Evolutionary conservation across 2,888 invertebrate species (phyloP), one percentile per base, ranked within the genome.

Genomic region (Lasioglossum figueresi): DNA sequence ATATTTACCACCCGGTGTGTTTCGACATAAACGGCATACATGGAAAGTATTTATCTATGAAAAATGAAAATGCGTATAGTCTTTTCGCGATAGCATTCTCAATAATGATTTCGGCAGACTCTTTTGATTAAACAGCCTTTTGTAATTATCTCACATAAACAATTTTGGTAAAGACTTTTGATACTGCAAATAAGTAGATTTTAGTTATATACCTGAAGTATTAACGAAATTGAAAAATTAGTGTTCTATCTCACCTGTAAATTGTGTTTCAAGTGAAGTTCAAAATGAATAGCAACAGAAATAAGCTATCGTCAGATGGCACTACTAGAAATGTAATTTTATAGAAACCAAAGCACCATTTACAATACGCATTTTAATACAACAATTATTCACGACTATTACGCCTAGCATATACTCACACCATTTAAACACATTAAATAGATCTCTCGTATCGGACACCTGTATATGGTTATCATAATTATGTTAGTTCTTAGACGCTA

Each of bases 361-460:
- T 75, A 63, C 31, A 70, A 73, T 76, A 80, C 79, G 81, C 37
- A 72, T 37, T 74, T 63, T 79, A 43, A 84, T 82, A 80, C 68
- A 73, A 82, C 79, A 86, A 23, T 79, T 86, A 85, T 72, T 72
- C 75, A 84, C 66, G 74, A 68, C 82, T 80, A 86, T 59, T 88
- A 84, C 68, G 34, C 79, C 76, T 88, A 91, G 84, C 86, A 83
- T 88, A 78, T 85, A 89, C 87, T 88, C 87, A 89, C 86, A 70
- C 76, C 83, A 86, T 88, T 91, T 85, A 93, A 93, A 93, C 92
- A 93, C 93, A 92, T 92, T 91, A 90, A 90, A 87, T 93, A 92
- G 91, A 91, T 93, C 90, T 93, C 91, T 91, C 90, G 85, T 87
- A 80, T 90, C 80, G 40, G 90, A 89, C 88, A 90, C 86, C 83